Conservation (phyloP, 2,797 vertebrate species). For the Acipenser transmontanus region DNA sequence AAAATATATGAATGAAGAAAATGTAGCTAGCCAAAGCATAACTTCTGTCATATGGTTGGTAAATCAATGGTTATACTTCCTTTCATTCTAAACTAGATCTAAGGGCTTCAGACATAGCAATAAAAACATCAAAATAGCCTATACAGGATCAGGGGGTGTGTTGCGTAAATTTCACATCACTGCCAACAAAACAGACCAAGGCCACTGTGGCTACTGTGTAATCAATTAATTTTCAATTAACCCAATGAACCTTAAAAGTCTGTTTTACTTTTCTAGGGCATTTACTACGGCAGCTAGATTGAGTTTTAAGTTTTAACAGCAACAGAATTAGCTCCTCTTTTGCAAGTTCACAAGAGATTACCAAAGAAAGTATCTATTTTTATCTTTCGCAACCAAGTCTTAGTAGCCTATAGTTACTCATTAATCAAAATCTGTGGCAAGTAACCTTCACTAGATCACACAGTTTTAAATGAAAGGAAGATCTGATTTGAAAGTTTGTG, state of each 20-base stretch:
- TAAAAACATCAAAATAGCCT: too few relatives aligned
- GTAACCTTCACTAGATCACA: conserved; percentile 33
- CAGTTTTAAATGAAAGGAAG: conserved; percentile 37
- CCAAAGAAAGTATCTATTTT: conserved; percentile 39
- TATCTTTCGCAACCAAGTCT: conserved; percentile 28
- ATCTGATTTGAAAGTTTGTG: conserved; percentile 25
- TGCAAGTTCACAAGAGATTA: conserved; percentile 17
- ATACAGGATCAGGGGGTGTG: too few relatives aligned
- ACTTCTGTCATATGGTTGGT: conserved; percentile 18
- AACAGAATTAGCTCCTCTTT: conserved; percentile 5
- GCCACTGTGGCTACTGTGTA: too few relatives aligned
- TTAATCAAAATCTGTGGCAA: conserved; percentile 38
- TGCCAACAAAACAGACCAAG: too few relatives aligned
- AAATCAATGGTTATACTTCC: conserved; percentile 26
- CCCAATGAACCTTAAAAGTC: too few relatives aligned
- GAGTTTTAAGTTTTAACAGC: too few relatives aligned
- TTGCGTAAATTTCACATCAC: too few relatives aligned
- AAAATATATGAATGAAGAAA: conserved; percentile 2
- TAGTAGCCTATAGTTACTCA: conserved; percentile 37
- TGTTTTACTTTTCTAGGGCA: too few relatives aligned
- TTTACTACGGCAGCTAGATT: too few relatives aligned
- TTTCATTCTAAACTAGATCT: conserved; percentile 22
- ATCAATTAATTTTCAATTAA: too few relatives aligned
- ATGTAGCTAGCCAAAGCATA: conserved; percentile 16
- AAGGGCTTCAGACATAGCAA: too few relatives aligned